Evolutionary conservation across 2,797 vertebrate species (phyloP).

Genomic region (Heterohyrax brucei): DNA sequence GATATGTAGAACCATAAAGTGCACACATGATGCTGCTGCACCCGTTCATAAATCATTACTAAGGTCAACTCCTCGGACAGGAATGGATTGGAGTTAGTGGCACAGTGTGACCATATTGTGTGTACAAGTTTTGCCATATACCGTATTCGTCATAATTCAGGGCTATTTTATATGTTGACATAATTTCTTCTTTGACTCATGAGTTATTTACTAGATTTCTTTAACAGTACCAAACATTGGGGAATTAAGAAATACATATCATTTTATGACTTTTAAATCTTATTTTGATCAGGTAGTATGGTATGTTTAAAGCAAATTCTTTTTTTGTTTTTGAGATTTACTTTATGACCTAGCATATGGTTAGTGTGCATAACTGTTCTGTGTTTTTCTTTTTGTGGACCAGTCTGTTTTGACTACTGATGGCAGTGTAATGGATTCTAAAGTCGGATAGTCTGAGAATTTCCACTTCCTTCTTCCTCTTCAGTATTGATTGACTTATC

Average conservation of each 20-base stretch:
- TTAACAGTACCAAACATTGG: background rate
- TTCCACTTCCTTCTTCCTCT: too few relatives aligned
- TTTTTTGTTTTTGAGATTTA: constrained; percentile 19
- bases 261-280: constrained; percentile 34
- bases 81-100: too few relatives aligned
- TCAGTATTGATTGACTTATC: too few relatives aligned
- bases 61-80: too few relatives aligned
- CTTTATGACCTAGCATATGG: background rate
- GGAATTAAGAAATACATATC: background rate
- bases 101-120: too few relatives aligned
- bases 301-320: constrained; percentile 13
- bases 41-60: too few relatives aligned
- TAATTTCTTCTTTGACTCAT: constrained; percentile 33
- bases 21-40: too few relatives aligned
- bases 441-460: too few relatives aligned
- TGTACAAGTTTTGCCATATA: background rate
- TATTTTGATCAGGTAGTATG: background rate
- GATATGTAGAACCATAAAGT: too few relatives aligned
- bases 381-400: background rate
- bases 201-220: background rate
- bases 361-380: background rate
- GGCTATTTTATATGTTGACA: constrained; percentile 50
- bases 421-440: too few relatives aligned
- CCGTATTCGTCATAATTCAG: background rate
- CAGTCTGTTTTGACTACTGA: too few relatives aligned